A percentile compares a stretch with the other conserved stretches of the same genome.
Evolutionary conservation across 2,797 vertebrate species (phyloP).

Genomic region (Tokudaia muenninki): DNA sequence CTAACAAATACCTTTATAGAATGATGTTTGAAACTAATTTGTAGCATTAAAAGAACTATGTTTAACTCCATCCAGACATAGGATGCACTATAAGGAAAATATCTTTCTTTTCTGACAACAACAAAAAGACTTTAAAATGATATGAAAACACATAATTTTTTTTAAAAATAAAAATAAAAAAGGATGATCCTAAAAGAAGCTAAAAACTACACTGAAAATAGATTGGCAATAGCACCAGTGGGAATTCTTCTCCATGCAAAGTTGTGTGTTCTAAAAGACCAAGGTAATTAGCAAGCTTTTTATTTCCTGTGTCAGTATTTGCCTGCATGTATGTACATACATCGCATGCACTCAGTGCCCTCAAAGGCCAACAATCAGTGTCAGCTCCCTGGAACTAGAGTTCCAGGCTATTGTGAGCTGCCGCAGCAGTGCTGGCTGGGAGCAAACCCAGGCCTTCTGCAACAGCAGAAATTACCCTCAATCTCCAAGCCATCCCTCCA

Average conservation of each 20-base stretch:
- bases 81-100: neutral
- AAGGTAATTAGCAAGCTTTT: neutral
- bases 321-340: too few species aligned
- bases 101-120: neutral
- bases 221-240: neutral
- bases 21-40: slow-evolving; percentile 36
- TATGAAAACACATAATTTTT: neutral
- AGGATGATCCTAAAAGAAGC: neutral
- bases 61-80: neutral
- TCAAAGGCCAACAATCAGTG: neutral
- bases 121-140: slow-evolving; percentile 30
- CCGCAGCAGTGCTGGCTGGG: accelerated
- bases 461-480: neutral
- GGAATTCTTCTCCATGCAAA: neutral
- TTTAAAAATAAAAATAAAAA: neutral
- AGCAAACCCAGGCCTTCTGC: neutral
- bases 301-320: neutral
- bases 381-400: neutral
- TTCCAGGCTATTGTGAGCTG: neutral
- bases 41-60: slow-evolving; percentile 18
- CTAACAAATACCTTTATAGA: neutral
- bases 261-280: neutral
- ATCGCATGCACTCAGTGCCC: neutral
- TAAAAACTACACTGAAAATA: slow-evolving; percentile 14
- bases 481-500: neutral